Base-by-base conservation (phyloP, 2,797 vertebrate species). In the Sebastes vulpes region DNA sequence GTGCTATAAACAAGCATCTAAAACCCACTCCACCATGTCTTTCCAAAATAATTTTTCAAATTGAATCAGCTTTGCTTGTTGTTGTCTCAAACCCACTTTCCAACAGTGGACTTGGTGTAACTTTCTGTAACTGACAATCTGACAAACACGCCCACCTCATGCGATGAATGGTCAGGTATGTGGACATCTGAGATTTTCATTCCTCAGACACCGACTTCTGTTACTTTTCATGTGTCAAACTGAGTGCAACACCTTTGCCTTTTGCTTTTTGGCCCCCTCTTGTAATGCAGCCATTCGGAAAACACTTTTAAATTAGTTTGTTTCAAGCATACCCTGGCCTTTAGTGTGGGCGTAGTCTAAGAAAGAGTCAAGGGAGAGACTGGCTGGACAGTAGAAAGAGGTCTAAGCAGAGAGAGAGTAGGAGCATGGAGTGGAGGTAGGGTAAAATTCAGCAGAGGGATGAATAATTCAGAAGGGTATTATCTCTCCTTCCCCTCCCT, bases 391-490 rank as follows among this genome's bases (percentile, higher is more conserved):
- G 38, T 4, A 26, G 18, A 64, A 42, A 20, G 63, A 68, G 60
- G 66, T 74, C 72, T 72, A 6, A 65, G 54, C 69, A 38, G 35
- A 11, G 56, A 74, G 64, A 70, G 59, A 63, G 58, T 50, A 71
- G 66, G 48, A 72, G 57, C 12, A 56, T 54, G 23, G 32, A 57
- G 21, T 57, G n/a, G 58, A 69, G 63, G 71, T 29, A 48, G 61
- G 66, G 21, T 65, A 67, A 69, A 73, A 78, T 76, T 83, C 53
- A 72, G 54, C 25, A 66, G 38, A 56, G 10, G 75, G 69, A 90
- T 95, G 71, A 94, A 93, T 94, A 89, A 94, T 94, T 93, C 81
- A 94, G 72, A 42, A 3, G 66, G 67, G 79, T 80, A 88, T 92
- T 92, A 89, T 91, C 87, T 83, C 78, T 57, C 48, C 32, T 14